Evolutionary conservation across 2,888 invertebrate genomes (phyloP), one percentile per base, ranked within the genome.

Genomic region (Drosophila neonasuta): DNA sequence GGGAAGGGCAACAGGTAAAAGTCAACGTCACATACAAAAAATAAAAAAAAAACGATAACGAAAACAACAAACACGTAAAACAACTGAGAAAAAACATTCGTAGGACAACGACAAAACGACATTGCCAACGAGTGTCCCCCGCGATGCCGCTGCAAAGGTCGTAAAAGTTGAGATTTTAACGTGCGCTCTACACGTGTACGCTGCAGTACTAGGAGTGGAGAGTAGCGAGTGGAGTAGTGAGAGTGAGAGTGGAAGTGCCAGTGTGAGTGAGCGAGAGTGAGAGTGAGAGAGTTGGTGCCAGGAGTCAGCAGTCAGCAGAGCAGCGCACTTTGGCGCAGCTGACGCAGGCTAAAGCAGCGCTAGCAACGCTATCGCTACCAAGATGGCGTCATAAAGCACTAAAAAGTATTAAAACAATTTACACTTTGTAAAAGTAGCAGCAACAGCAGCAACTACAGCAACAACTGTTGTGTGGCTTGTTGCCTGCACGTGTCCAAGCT

Each of bases 401-500:
- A 79, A 85, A 81, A 82, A 81, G 83, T 85, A 89, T 81, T 88
- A 87, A 89, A 90, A 89, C 88, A 88, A 89, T 90, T 90, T 88
- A 87, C 89, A 90, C 90, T 88, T 81, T 85, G 79, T 88, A 83
- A 79, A 83, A 78, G 55, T 58, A 74, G 66, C 59, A 59, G 46
- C 49, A 74, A 55, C 64, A 75, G 41, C 69, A 63, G 42, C 65
- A 59, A 49, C 61, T 48, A 68, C 54, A 62, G 59, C 62, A 67
- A 68, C 69, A 63, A 68, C 60, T 68, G 79, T 78, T 81, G 78
- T 83, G 81, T 71, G 84, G 81, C 79, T 74, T 74, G 81, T 78
- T 34, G 41, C 41, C 46, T 58, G 81, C 84, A 84, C 84, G 84
- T 84, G 85, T 71, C 52, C 60, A 17, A 39, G 15, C 55, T 48